phyloP scores from a whole-genome alignment of 2,797 vertebrate genomes.

The Crocidura indochinensis region DNA sequence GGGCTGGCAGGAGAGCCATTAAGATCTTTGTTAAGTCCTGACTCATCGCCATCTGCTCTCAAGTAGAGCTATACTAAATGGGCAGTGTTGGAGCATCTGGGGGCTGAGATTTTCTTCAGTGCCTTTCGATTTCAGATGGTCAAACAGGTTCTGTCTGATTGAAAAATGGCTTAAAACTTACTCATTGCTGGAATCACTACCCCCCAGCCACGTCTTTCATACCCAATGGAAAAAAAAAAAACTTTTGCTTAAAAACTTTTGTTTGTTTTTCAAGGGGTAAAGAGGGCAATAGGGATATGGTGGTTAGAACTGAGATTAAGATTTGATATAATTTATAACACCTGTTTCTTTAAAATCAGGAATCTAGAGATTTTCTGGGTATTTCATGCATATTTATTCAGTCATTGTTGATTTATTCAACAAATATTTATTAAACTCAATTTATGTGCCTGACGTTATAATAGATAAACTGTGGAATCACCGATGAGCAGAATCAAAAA shows the following conservation, averaged over 20 bases:
- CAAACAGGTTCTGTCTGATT: constrained; percentile 75
- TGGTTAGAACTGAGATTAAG: neutral
- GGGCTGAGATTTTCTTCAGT: constrained; percentile 81
- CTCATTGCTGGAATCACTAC: constrained; percentile 14
- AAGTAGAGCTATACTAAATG: constrained; percentile 80
- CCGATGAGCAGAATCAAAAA: constrained; percentile 27
- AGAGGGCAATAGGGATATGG: neutral
- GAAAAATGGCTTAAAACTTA: constrained; percentile 53
- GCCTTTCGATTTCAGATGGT: constrained; percentile 78
- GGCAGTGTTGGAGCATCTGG: constrained; percentile 81
- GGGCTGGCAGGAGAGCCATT: constrained; percentile 82
- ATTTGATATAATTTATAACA: neutral
- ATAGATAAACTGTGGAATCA: neutral
- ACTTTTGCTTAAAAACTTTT: constrained; percentile 45
- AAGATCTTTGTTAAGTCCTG: constrained; percentile 86
- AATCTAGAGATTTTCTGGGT: constrained; percentile 42
- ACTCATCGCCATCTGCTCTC: constrained; percentile 86
- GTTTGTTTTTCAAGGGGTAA: constrained; percentile 56
- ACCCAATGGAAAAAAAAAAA: neutral
- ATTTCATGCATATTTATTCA: neutral
- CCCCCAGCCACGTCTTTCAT: neutral
- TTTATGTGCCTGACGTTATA: neutral
- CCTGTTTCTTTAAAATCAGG: constrained; percentile 18
- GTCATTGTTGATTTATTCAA: constrained; percentile 30
- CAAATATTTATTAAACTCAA: constrained; percentile 50